Evolutionary conservation across 2,797 vertebrate genomes (phyloP).

Genomic region (Tamandua tetradactyla): DNA sequence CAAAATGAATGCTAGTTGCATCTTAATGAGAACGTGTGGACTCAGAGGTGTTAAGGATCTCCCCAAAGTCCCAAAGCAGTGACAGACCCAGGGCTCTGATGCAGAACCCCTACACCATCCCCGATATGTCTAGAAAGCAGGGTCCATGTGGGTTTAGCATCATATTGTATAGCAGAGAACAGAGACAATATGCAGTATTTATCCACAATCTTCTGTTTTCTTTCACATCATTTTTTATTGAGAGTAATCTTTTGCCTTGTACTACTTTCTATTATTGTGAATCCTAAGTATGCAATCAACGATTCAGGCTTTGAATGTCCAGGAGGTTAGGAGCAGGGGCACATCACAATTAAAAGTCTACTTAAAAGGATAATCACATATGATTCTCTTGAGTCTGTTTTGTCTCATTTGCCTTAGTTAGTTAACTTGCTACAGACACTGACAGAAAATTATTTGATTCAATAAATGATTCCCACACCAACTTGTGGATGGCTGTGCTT

Average conservation of each 20-base stretch:
- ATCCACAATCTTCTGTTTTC: background rate
- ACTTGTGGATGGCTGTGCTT: constrained; percentile 1
- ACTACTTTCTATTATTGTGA: constrained; percentile 19
- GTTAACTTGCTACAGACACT: constrained; percentile 36
- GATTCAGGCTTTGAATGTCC: constrained; percentile 38
- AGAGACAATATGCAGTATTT: background rate
- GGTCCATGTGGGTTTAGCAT: background rate
- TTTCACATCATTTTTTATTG: background rate
- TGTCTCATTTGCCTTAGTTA: constrained; percentile 10
- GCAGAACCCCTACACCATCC: too few species aligned
- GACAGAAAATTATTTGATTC: constrained; percentile 46
- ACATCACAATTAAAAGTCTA: background rate
- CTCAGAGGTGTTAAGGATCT: background rate
- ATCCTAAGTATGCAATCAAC: background rate
- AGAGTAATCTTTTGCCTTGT: background rate
- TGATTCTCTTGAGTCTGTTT: background rate
- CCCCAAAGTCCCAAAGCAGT: background rate
- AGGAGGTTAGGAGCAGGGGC: background rate
- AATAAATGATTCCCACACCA: constrained; percentile 46
- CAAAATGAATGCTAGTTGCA: background rate
- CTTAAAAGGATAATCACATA: constrained; percentile 39
- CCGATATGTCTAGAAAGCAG: background rate
- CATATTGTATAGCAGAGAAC: background rate
- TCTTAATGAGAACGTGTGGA: background rate
- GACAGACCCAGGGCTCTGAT: background rate